These are phyloP conservation scores for Sisyra terminalis DNA, from an alignment of 2,888 invertebrate species.

Conservation along the genomic window DNA sequence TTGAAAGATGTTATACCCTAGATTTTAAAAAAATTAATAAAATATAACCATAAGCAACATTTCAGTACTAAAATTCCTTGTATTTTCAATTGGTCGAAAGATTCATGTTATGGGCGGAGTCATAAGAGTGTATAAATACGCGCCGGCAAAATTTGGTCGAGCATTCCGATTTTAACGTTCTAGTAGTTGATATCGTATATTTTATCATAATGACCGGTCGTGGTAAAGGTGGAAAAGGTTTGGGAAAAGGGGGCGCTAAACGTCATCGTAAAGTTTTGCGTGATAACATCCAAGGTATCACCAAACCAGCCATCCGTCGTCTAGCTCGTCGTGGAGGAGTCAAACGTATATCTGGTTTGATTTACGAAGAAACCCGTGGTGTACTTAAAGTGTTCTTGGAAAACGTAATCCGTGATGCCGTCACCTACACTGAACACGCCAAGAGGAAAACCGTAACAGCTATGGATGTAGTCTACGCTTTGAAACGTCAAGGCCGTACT, in stretches of 20 bases:
- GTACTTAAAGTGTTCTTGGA: conserved; percentile 52
- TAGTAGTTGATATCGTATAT: too few species aligned
- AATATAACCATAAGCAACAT: too few species aligned
- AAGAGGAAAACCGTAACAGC: conserved; percentile 79
- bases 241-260: conserved; percentile 60
- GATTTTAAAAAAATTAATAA: too few species aligned
- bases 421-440: conserved; percentile 74
- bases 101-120: too few species aligned
- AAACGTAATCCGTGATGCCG: conserved; percentile 68
- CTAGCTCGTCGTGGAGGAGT: conserved; percentile 42
- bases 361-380: conserved; percentile 17
- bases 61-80: too few species aligned
- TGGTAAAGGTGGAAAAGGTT: too few species aligned
- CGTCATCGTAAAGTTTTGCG: conserved; percentile 66
- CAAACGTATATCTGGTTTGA: conserved; percentile 22
- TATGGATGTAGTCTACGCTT: conserved; percentile 78
- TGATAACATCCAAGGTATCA: conserved; percentile 67
- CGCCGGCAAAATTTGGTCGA: too few species aligned
- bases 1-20: too few species aligned
- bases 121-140: too few species aligned
- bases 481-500: conserved; percentile 67
- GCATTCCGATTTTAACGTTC: too few species aligned
- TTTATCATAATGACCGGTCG: too few species aligned
- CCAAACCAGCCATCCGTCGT: conserved; percentile 61
- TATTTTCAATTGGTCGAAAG: too few species aligned